Conservation (phyloP, 2,797 vertebrate species). For the Benthosema pterotum region DNA sequence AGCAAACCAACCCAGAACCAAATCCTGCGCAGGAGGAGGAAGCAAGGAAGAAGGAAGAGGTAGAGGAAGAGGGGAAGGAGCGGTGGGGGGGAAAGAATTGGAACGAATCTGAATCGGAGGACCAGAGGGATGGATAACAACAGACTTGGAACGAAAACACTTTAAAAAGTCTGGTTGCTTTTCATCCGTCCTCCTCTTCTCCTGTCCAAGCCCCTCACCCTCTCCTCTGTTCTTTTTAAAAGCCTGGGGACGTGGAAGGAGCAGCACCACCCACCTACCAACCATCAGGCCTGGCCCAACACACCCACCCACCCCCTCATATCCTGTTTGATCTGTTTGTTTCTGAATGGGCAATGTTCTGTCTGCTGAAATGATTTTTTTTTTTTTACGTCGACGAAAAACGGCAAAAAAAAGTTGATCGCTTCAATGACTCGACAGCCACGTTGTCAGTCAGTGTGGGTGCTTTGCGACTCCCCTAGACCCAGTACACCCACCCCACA, state of each 20-base stretch:
- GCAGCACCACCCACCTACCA: slow-evolving; percentile 35
- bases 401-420: slow-evolving; percentile 50
- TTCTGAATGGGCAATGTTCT: slow-evolving; percentile 25
- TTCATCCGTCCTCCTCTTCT: slow-evolving; percentile 61
- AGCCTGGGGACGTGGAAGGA: slow-evolving; percentile 47
- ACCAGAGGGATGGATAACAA: slow-evolving; percentile 11
- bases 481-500: slow-evolving; percentile 25
- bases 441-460: slow-evolving; percentile 32
- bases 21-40: slow-evolving; percentile 46
- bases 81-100: slow-evolving; percentile 41
- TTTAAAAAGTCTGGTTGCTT: slow-evolving; percentile 53
- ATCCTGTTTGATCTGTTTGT: slow-evolving; percentile 67
- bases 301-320: slow-evolving; percentile 40
- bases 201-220: slow-evolving; percentile 60
- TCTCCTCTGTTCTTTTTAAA: slow-evolving; percentile 54
- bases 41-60: slow-evolving; percentile 49
- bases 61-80: slow-evolving; percentile 38
- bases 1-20: slow-evolving; percentile 69
- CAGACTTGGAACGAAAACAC: slow-evolving; percentile 43
- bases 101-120: slow-evolving; percentile 19
- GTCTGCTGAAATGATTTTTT: slow-evolving; percentile 22
- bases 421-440: slow-evolving; percentile 52
- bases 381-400: slow-evolving; percentile 28
- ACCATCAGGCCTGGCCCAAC: slow-evolving; percentile 38
- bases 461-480: slow-evolving; percentile 43